These are phyloP conservation scores for Caenorhabditis plicata DNA, from an alignment of 2,888 invertebrate genomes.

Conservation along the genomic window DNA sequence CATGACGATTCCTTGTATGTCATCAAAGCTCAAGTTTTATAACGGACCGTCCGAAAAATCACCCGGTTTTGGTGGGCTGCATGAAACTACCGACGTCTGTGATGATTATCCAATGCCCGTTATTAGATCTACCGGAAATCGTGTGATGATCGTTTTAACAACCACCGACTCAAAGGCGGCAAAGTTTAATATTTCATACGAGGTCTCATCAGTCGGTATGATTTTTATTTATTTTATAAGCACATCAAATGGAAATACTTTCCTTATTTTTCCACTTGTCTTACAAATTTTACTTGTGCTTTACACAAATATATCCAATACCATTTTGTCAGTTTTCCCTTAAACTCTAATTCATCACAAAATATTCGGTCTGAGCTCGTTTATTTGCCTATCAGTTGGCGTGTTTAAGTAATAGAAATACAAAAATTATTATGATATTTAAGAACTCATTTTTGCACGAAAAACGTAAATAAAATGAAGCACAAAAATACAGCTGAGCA, in stretches of 20 bases:
- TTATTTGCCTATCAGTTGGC: too few species aligned
- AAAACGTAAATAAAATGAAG: too few species aligned
- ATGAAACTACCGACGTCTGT: slow-evolving; percentile 55
- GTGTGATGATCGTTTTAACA: slow-evolving; percentile 39
- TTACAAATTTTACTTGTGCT: neutral
- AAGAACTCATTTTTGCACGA: too few species aligned
- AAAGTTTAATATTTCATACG: slow-evolving; percentile 55
- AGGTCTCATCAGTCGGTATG: slow-evolving; percentile 49
- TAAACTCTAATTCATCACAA: too few species aligned
- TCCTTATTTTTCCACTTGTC: neutral
- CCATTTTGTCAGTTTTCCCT: too few species aligned
- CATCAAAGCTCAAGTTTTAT: slow-evolving; percentile 44
- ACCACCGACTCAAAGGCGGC: slow-evolving; percentile 29
- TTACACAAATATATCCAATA: too few species aligned
- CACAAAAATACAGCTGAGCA: too few species aligned
- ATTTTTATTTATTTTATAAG: neutral
- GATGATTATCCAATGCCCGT: slow-evolving; percentile 32
- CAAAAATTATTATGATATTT: too few species aligned
- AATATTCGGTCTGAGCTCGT: too few species aligned
- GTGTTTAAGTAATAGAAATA: too few species aligned
- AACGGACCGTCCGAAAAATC: slow-evolving; percentile 55
- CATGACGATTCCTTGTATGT: slow-evolving; percentile 53
- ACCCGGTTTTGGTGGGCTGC: slow-evolving; percentile 55
- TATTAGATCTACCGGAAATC: slow-evolving; percentile 50
- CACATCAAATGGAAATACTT: neutral